phyloP scores from a whole-genome alignment of 2,113 vertebrate species.

The Monarcha castaneiventris region DNA sequence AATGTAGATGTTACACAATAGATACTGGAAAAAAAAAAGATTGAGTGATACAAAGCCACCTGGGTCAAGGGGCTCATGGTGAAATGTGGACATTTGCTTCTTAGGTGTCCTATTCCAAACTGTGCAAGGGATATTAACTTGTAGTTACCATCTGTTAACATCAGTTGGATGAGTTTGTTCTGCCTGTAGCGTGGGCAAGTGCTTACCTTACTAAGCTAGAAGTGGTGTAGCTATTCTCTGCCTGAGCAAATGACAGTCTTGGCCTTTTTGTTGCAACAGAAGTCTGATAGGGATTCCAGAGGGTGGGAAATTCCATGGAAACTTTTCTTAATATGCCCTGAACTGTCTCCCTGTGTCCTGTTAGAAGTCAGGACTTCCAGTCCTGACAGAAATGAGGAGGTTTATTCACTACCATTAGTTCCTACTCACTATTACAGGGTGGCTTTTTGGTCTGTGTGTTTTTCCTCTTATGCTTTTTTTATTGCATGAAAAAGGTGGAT shows the following conservation, averaged over 20 bases:
- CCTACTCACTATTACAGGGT: background rate
- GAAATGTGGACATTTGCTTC: background rate
- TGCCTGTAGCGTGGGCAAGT: background rate
- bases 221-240: background rate
- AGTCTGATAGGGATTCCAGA: background rate
- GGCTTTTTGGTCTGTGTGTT: background rate
- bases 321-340: background rate
- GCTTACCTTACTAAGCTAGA: background rate
- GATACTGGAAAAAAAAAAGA: fast-evolving
- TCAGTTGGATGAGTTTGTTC: background rate
- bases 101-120: background rate
- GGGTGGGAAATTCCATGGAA: background rate
- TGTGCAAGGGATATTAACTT: background rate
- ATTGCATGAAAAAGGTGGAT: background rate
- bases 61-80: background rate
- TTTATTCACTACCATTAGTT: background rate
- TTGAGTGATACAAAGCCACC: background rate
- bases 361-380: background rate
- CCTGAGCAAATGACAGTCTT: background rate
- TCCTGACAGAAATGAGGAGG: background rate
- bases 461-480: background rate
- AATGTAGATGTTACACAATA: background rate
- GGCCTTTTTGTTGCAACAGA: background rate
- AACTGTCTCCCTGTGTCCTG: background rate
- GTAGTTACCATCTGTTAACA: background rate